Evolutionary conservation across 2,113 vertebrate species (phyloP).

Genomic region (Alaudala cheleensis): DNA sequence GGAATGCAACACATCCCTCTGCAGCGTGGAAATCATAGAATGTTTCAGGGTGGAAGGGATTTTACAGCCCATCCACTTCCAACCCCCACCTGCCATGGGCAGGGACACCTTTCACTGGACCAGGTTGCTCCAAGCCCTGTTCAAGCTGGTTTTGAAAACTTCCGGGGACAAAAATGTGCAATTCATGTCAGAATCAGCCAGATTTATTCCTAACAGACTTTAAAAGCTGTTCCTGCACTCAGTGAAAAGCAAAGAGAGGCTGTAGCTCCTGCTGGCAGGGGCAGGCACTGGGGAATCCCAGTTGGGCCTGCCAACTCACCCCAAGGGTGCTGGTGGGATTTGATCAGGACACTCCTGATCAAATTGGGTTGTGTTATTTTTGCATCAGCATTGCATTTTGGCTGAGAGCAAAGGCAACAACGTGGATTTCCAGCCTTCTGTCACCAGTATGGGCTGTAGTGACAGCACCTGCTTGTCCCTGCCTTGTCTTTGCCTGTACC

Average conservation of each 20-base stretch:
- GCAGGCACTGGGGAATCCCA: neutral
- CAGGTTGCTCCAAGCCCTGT: neutral
- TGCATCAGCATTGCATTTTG: neutral
- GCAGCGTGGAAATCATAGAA: neutral
- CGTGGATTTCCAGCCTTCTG: neutral
- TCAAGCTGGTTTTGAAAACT: fast-evolving
- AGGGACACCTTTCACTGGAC: neutral
- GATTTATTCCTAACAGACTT: neutral
- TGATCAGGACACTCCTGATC: neutral
- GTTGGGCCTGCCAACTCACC: neutral
- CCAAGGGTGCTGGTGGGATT: neutral
- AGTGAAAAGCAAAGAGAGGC: neutral
- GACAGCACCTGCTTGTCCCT: neutral
- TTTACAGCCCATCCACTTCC: neutral
- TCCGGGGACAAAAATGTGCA: neutral
- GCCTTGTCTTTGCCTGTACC: no score
- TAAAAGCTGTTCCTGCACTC: neutral
- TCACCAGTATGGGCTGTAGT: neutral
- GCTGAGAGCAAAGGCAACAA: neutral
- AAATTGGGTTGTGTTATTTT: fast-evolving
- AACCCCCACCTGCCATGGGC: neutral
- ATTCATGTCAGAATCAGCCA: neutral
- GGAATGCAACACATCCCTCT: fast-evolving
- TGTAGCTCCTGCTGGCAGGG: fast-evolving
- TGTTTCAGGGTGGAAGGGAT: neutral